Percentiles rank a stretch among this genome's conserved stretches.
Conservation (phyloP, 2,113 vertebrate species). For the Thalassoma bifasciatum region DNA sequence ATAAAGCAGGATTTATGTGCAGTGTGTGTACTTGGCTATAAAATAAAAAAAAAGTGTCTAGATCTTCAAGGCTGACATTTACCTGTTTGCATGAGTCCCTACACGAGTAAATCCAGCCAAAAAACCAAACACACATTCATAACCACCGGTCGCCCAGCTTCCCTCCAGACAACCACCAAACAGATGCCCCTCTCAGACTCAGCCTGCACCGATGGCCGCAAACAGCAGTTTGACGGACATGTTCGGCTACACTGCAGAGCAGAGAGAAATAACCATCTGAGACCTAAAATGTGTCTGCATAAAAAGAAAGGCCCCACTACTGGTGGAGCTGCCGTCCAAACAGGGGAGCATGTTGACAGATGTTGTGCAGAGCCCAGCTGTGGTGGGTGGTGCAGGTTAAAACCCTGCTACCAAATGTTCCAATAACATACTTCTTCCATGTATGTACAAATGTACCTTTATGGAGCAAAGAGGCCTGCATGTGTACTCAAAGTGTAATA, state of each 20-base stretch:
- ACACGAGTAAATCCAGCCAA: constrained; percentile 13
- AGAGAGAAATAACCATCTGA: constrained; percentile 40
- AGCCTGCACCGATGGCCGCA: constrained; percentile 23
- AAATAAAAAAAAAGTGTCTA: constrained; percentile 29
- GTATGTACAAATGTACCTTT: constrained; percentile 54
- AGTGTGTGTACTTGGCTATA: constrained; percentile 4
- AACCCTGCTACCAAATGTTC: constrained; percentile 65
- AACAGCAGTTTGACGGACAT: constrained; percentile 28
- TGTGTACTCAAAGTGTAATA: constrained; percentile 26
- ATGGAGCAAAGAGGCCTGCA: constrained; percentile 28
- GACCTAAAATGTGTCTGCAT: constrained; percentile 15
- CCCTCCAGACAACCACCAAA: constrained; percentile 36
- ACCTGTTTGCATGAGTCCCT: constrained; percentile 13
- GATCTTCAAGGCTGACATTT: constrained; percentile 15
- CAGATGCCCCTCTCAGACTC: constrained; percentile 49
- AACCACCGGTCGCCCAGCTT: constrained; percentile 43
- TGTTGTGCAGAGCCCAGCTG: constrained; percentile 53
- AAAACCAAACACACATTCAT: constrained; percentile 31
- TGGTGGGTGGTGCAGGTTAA: constrained; percentile 45
- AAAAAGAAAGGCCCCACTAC: not conserved
- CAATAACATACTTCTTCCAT: constrained; percentile 68
- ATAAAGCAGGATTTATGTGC: constrained; percentile 8
- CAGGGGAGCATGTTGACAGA: constrained; percentile 54
- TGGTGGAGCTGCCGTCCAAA: not conserved
- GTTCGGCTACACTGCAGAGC: not conserved